Conservation (phyloP, 2,888 invertebrate species). For the Nomada hirtipes region DNA sequence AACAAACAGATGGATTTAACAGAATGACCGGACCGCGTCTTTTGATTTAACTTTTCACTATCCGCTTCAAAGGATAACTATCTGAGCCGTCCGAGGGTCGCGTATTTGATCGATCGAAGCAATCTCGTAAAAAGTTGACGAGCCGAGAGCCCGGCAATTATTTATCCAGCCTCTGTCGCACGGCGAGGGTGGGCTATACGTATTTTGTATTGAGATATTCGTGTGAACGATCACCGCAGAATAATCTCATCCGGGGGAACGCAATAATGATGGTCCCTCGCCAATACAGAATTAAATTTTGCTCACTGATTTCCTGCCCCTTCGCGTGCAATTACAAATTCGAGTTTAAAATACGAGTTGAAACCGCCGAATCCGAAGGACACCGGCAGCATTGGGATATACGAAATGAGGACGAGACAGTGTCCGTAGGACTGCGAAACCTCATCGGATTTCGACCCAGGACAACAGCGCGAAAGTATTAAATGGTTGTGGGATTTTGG, state of each 20-base stretch:
- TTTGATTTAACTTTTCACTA: conserved; percentile 56
- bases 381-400: background rate
- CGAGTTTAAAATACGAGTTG: background rate
- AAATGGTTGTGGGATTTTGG: conserved; percentile 49
- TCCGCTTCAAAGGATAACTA: conserved; percentile 20
- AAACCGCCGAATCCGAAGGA: background rate
- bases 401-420: background rate
- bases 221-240: background rate
- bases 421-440: background rate
- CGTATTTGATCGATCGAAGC: conserved; percentile 35
- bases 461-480: conserved; percentile 20
- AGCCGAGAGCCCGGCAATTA: conserved; percentile 36
- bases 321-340: too few species aligned
- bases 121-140: conserved; percentile 55
- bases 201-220: conserved; percentile 21
- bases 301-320: too few species aligned
- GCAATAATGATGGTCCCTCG: background rate
- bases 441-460: conserved; percentile 4
- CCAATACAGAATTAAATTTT: background rate
- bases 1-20: too few species aligned
- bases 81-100: conserved; percentile 7
- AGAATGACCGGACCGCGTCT: conserved; percentile 12
- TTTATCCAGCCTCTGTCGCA: conserved; percentile 29
- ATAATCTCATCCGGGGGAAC: too few species aligned
- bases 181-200: background rate